Evolutionary conservation across 1,140 invertebrate species (phyloP), one percentile per base, ranked within the genome.

Genomic region (Drosophila subobscura): DNA sequence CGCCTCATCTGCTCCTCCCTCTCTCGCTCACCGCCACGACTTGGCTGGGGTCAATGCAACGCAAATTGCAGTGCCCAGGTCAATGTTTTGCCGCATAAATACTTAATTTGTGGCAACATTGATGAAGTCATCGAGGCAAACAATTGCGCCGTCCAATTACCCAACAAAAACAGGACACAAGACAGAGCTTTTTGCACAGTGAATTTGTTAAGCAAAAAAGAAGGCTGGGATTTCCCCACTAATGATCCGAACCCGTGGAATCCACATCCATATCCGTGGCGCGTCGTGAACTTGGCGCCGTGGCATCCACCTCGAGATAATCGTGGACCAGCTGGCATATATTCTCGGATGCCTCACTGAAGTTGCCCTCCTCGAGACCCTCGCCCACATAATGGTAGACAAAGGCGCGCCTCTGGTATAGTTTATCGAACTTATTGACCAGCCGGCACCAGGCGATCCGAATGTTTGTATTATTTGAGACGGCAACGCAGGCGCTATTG

Each of bases 351-450:
- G 95, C 95, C 77, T 96, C 95, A 0, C 92, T 42, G 41, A 93
- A 92, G 52, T 93, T 93, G 5, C 92, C 93, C 90, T 96, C 94
- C 79, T 96, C 95, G 92, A 96, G 95, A 40, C 95, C 95, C 92
- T 96, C 95, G 41, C 94, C 94, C 23, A 96, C 88, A 92, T 94
- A 91, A 27, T 90, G 89, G 57, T 90, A 89, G 45, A 91, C 79
- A 42, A 91, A 91, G 52, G 90, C 90, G 5, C 90, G 85, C 42
- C 78, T 61, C 50, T 79, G 71, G 22, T 81, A 90, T 1, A 91
- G 71, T 58, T 80, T 75, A 50, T 85, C 78, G 56, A 90, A 91
- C 64, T 91, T 91, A 14, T 77, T 79, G 16, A 86, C 77, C 56
- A 91, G 54, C 5, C 90, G 80, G 40, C 80, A 80, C 85, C 84